phyloP scores from a whole-genome alignment of 2,797 vertebrate genomes.

The Halcyon smyrnensis region DNA sequence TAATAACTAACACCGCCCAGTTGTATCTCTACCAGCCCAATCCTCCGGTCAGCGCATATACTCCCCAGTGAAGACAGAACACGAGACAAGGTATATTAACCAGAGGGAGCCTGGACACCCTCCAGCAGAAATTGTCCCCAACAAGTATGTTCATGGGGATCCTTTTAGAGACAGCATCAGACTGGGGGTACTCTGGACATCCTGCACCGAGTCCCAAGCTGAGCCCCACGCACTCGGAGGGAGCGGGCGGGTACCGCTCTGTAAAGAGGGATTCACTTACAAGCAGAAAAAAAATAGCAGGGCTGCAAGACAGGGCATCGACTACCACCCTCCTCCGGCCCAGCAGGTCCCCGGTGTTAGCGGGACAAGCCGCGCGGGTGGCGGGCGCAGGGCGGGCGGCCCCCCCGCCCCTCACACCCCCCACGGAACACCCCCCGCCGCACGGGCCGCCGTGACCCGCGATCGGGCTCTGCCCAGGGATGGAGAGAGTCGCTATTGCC shows the following conservation, averaged over 20 bases:
- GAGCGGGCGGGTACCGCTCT: not conserved
- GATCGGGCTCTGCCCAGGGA: no score
- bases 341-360: no score
- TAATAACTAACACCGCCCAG: not conserved
- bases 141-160: not conserved
- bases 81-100: not conserved
- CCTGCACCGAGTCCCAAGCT: not conserved
- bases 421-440: accelerated
- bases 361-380: accelerated
- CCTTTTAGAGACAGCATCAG: accelerated
- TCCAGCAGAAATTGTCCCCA: not conserved
- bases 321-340: not conserved
- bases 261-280: not conserved
- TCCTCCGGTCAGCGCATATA: no score
- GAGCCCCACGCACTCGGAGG: accelerated
- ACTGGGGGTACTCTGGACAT: accelerated
- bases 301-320: not conserved
- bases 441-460: not conserved
- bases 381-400: not conserved
- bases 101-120: not conserved
- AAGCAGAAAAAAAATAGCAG: not conserved
- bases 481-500: no score
- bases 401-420: not conserved
- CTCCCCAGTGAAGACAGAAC: not conserved
- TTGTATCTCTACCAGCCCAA: no score